phyloP scores from a whole-genome alignment of 2,888 invertebrate genomes.

The Craniophora ligustri region DNA sequence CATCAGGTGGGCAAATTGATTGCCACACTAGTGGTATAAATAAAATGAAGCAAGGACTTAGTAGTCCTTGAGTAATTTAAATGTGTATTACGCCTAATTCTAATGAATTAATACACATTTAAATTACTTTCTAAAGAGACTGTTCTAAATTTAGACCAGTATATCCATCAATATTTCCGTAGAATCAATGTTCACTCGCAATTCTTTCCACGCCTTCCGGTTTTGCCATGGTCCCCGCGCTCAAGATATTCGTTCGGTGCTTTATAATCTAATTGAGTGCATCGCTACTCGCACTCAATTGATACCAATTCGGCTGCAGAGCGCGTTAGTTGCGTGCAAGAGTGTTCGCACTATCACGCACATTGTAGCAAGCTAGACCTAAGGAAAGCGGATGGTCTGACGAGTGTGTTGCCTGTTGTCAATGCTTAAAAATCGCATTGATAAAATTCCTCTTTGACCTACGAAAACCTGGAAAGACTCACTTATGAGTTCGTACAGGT shows the following conservation, averaged over 20 bases:
- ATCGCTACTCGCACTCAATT: constrained; percentile 24
- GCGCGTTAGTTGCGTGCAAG: constrained; percentile 18
- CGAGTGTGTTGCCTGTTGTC: neutral
- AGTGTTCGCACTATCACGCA: constrained; percentile 36
- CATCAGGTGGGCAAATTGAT: no score
- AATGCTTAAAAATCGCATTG: no score
- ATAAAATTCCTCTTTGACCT: no score
- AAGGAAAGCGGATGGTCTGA: neutral
- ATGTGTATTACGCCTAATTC: no score
- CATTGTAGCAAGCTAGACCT: neutral
- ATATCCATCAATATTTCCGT: neutral
- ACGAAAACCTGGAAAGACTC: no score
- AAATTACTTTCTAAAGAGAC: neutral
- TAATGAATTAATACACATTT: no score
- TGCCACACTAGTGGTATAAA: no score
- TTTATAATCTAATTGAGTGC: constrained; percentile 44
- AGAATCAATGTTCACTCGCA: neutral
- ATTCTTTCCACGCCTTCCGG: neutral
- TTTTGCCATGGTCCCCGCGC: constrained; percentile 2
- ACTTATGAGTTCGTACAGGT: no score
- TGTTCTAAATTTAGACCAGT: neutral
- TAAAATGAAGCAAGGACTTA: no score
- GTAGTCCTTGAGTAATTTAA: no score
- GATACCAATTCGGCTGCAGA: constrained; percentile 41
- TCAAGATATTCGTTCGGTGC: constrained; percentile 11